Evolutionary conservation across 2,888 invertebrate genomes (phyloP), one percentile per base, ranked within the genome.

Genomic region (Priocnemis perturbator): DNA sequence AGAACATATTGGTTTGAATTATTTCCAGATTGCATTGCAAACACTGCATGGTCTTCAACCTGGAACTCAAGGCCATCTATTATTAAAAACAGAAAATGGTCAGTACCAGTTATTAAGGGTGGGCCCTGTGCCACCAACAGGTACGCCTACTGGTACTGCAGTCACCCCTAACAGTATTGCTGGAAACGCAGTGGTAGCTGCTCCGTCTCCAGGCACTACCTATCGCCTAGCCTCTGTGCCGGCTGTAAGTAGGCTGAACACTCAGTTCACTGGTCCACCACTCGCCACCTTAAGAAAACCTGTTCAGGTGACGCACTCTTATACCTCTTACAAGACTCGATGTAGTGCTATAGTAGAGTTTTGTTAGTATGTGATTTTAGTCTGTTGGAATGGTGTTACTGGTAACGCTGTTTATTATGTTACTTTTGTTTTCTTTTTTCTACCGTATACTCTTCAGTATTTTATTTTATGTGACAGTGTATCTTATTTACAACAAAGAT

Each of bases 51-150:
- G 95, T 88, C 92, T 96, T 81, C 96, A 95, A 91, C 94, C 95
- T 81, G 90, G 90, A 44, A 95, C 96, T 90, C 96, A 95, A 90
- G 94, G 94, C 74, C 96, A 97, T 89, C 92, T 98, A 89, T 93
- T 98, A 89, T 92, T 98, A 90, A 98, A 97, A 92, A 98, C 98
- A 88, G 98, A 98, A 91, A 97, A 96, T 92, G 98, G 98, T 87
- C 97, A 97, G 90, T 96, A 95, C 90, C 97, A 98, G 90, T 92
- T 98, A 89, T 91, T 98, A 88, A 93, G 97, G 89, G 95, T 97
- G 84, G 96, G 96, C 79, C 95, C 96, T 81, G 94, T 96, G 76
- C 93, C 95, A 69, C 90, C 93, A 70, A 91, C 93, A 81, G 85
- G 84, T 59, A 86, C 89, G 68, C 90, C 91, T 74, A 85, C 85